Base-by-base conservation (phyloP, 2,797 vertebrate species). In the Margarornis squamiger region DNA sequence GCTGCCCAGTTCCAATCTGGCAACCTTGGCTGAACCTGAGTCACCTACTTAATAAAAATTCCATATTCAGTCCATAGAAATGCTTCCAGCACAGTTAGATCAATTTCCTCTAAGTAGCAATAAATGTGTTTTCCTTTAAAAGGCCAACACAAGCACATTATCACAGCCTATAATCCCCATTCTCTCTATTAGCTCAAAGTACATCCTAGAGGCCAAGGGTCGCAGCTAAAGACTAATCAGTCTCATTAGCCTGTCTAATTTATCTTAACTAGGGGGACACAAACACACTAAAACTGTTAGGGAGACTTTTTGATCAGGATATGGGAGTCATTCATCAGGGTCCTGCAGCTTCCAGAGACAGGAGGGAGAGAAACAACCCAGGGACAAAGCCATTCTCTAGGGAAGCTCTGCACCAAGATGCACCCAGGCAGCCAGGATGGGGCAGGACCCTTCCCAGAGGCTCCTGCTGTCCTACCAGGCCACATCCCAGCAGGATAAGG, bases 61-160 rank as follows among this genome's bases (percentile, higher is more conserved):
- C 99, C 98, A 98, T 97, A 98, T 98, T 98, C 97, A 98, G 98
- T 99, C 99, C 96, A 98, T 98, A 98, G 98, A 98, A 98, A 98
- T 89, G 97, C 97, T 99, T 99, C 98, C 98, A 98, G 98, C 98
- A 98, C 99, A 99, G 99, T 99, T 99, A 99, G 99, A 99, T 99
- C 99, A 99, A 99, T 99, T 99, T 99, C 98, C 98, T 98, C 98
- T 99, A 99, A 99, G 99, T 99, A 99, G 98, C 98, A 99, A 99
- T 99, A 99, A 99, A 99, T 98, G 99, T 99, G 99, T 99, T 99
- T 98, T 98, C 98, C 98, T 99, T 99, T 98, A 99, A 99, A 99
- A 98, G 98, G 98, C 98, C 98, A 98, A 97, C 98, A 98, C 93
- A 97, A 98, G 98, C 98, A 98, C 98, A 99, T 99, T 99, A 99